phyloP scores from a whole-genome alignment of 1,140 invertebrate genomes.

The Idris sp. region DNA sequence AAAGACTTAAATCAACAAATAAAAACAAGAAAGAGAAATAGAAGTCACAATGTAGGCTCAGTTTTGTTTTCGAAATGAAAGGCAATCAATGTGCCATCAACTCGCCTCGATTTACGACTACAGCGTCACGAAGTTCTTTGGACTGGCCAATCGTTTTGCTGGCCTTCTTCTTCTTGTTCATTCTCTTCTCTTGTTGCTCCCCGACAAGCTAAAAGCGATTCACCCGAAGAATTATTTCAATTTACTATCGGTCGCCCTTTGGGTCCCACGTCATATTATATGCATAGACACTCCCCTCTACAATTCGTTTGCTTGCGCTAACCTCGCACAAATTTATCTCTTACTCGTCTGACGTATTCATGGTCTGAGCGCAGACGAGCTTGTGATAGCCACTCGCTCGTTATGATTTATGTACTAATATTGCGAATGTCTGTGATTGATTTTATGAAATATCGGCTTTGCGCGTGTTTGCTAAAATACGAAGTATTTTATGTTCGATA shows the following conservation, averaged over 20 bases:
- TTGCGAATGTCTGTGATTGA: constrained; percentile 58
- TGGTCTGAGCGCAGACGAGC: constrained; percentile 56
- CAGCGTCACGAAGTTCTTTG: constrained; percentile 70
- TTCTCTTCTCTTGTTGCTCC: constrained; percentile 45
- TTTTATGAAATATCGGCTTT: constrained; percentile 60
- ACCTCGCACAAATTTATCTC: constrained; percentile 63
- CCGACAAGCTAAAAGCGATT: constrained; percentile 70
- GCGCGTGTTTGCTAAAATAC: constrained; percentile 46
- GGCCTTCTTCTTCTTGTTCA: constrained; percentile 64
- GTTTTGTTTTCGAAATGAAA: constrained; percentile 72
- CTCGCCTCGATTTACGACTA: constrained; percentile 76
- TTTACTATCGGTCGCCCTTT: constrained; percentile 70
- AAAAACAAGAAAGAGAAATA: constrained; percentile 33
- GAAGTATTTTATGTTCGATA: constrained; percentile 39
- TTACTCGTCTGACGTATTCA: constrained; percentile 63
- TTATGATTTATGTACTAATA: constrained; percentile 65
- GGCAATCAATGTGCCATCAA: constrained; percentile 77
- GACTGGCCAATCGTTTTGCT: constrained; percentile 58
- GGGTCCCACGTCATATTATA: constrained; percentile 64
- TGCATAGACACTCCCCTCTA: constrained; percentile 61
- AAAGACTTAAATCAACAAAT: too few relatives aligned
- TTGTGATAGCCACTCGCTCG: constrained; percentile 56
- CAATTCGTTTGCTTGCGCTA: constrained; percentile 41
- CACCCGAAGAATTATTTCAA: constrained; percentile 75
- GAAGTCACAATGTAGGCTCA: constrained; percentile 47